Base-by-base conservation (phyloP, 2,113 vertebrate species). In the Anhinga anhinga region DNA sequence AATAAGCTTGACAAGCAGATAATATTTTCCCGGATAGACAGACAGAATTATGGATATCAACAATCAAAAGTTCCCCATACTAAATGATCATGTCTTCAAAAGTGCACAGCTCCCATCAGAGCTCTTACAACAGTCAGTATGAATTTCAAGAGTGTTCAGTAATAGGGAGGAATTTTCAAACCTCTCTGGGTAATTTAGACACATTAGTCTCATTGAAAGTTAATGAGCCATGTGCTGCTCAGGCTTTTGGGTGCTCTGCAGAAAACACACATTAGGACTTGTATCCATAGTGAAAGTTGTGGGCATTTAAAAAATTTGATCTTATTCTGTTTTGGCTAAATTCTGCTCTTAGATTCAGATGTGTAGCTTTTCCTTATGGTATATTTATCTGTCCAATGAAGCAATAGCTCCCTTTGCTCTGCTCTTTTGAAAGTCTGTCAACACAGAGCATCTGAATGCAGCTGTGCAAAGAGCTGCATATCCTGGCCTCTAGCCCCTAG, bases 381-480 rank as follows among this genome's bases (percentile, higher is more conserved):
- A 32, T 91, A 82, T 95, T 95, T 95, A 85, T 91, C 73, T 77
- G 70, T 42, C 53, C 56, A 79, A 5, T 18, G 74, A 97, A 95
- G 93, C 49, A 87, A 95, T 8, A 94, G 83, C 29, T 93, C 66
- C 81, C 91, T 38, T 82, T 87, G 78, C 88, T 95, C 84, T 89
- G 78, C 66, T 93, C 81, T 91, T 96, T 61, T 93, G 73, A 90
- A 94, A 95, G 89, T 85, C 96, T 97, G 97, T 97, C 95, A 97
- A 87, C 89, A 52, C 81, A 81, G 50, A 95, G 77, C 93, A 96
- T 95, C 89, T 95, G 84, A 95, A 91, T 58, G 78, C 96, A 95
- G 91, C 94, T 95, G 95, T 91, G 93, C 89, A 94, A 96, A 95
- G 88, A 89, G 58, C 23, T 94, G 86, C 70, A 36, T 58, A 44